Evolutionary conservation across 92 coral and sea anemone genomes (phyloP), one percentile per base, ranked within the genome.

Genomic region (Zoanthus sociatus): DNA sequence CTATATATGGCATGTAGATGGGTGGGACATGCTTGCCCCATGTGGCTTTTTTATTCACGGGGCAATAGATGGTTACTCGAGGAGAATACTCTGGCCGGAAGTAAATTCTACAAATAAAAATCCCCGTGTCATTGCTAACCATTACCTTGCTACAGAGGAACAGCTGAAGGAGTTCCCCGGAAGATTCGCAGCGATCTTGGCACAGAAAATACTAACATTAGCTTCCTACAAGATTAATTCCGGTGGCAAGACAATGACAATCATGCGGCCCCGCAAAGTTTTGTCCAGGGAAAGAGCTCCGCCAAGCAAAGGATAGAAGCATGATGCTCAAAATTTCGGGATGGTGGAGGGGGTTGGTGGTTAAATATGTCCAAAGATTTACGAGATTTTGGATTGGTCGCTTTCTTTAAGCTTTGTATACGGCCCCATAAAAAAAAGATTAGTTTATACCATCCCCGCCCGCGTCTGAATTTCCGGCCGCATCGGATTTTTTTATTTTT

Each of bases 271-370:
- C 53, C 56, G 18, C 76, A 73, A 70, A 89, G 94, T 88, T 88
- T 88, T 78, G 33, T 84, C 26, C 68, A 84, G 70, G 92, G 94
- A 4, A 92, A 88, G 88, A 88, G 90, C 63, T 72, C 84, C 32
- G 88, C 70, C 20, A 92, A 86, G 66, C 88, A 86, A 16, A 51
- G 92, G n/a, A 92, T 86, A 16, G 90, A 89, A 48, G 70, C 90
- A 31, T 92, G 86, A 71, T 81, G 92, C 90, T 84, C 92, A 16
- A 78, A 88, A 63, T 76, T 84, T 4, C 75, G 84, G 4, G 44
- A 26, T 26, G 26, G 26, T 26, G 26, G 26, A 26, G 26, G 26
- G 26, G 26, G 26, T 26, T 26, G 26, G 26, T 26, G 26, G 26
- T 26, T 26, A 26, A 26, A 26, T 26, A 26, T 26, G 26, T 26